Conservation (phyloP, 2,797 vertebrate species). For the Myotis vivesi region DNA sequence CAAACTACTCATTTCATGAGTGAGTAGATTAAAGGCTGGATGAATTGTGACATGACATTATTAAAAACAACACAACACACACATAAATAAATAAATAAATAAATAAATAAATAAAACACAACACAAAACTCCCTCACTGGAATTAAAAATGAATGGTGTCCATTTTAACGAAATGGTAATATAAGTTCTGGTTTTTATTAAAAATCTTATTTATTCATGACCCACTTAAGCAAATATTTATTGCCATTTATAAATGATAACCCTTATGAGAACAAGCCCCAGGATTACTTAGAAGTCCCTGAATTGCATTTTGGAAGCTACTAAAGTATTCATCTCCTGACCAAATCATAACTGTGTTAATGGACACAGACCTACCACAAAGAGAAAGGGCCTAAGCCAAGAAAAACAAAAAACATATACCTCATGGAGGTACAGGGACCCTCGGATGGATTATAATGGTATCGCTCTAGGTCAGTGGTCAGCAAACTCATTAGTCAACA, state of each 20-base stretch:
- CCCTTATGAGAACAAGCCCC: not conserved
- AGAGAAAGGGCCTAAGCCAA: not conserved
- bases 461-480: not conserved
- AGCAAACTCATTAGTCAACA: too few relatives aligned
- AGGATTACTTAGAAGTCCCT: not conserved
- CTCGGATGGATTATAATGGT: not conserved
- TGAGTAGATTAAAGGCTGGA: not conserved
- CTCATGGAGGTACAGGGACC: not conserved
- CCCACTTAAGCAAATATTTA: not conserved
- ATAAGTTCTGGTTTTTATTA: conserved; percentile 17
- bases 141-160: conserved; percentile 1
- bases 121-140: not conserved
- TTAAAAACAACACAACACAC: conserved; percentile 33
- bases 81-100: not conserved
- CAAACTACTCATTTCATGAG: not conserved
- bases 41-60: not conserved
- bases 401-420: not conserved
- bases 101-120: not conserved
- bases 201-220: not conserved
- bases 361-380: not conserved
- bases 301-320: not conserved
- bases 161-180: not conserved
- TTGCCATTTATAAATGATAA: not conserved
- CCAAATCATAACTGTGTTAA: not conserved
- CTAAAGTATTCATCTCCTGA: not conserved